These are phyloP conservation scores for Mesorhabditis spiculigera DNA, from an alignment of 2,888 invertebrate species.

Conservation along the genomic window DNA sequence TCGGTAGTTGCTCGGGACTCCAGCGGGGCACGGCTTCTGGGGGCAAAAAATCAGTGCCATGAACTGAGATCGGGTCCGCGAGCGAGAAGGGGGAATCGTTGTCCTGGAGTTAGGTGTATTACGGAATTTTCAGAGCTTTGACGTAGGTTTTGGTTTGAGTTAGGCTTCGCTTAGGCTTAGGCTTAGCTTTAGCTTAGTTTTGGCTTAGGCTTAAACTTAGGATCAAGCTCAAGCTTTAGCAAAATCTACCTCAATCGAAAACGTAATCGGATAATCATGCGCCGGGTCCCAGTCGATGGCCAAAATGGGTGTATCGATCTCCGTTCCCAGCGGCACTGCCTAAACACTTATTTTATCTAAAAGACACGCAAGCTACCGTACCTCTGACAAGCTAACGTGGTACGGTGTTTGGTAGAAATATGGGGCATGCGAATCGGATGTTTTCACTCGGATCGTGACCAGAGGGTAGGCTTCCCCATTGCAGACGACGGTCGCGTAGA, in stretches of 20 bases:
- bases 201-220: too few relatives aligned
- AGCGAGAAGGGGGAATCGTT: neutral
- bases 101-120: neutral
- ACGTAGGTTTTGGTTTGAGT: neutral
- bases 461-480: slow-evolving; percentile 50
- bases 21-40: slow-evolving; percentile 14
- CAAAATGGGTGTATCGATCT: slow-evolving; percentile 43
- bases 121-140: neutral
- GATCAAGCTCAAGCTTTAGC: neutral
- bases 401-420: slow-evolving; percentile 49
- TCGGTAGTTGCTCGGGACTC: slow-evolving; percentile 20
- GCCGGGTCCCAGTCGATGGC: slow-evolving; percentile 54
- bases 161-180: too few relatives aligned
- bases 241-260: slow-evolving; percentile 32
- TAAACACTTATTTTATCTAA: slow-evolving; percentile 7
- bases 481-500: slow-evolving; percentile 50
- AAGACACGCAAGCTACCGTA: slow-evolving; percentile 5
- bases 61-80: neutral
- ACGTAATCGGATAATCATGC: slow-evolving; percentile 34
- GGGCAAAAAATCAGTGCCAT: neutral
- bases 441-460: slow-evolving; percentile 43
- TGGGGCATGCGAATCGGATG: slow-evolving; percentile 44
- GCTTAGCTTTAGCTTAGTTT: too few relatives aligned
- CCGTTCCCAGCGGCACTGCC: slow-evolving; percentile 29
- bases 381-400: slow-evolving; percentile 33